Evolutionary conservation across 2,113 vertebrate genomes (phyloP).

Genomic region (Pachycephala philippinensis): DNA sequence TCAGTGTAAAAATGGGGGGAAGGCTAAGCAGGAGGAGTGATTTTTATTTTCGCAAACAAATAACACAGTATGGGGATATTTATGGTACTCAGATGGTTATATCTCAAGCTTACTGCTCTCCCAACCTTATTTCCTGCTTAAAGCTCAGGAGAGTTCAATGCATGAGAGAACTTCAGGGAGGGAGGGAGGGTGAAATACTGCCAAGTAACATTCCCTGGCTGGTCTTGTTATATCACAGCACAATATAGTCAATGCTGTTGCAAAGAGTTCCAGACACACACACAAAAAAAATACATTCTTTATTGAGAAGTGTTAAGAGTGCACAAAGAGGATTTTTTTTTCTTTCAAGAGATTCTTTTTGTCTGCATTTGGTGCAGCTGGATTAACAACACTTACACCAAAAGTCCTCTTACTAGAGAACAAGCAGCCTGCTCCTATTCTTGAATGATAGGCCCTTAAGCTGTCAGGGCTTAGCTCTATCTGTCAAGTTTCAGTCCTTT

Average conservation of each 20-base stretch:
- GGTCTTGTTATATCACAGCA: neutral
- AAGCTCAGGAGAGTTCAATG: neutral
- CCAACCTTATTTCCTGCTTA: slow-evolving; percentile 5
- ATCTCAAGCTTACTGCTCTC: slow-evolving; percentile 21
- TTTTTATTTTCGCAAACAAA: neutral
- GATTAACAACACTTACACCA: neutral
- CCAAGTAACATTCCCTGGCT: neutral
- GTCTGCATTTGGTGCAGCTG: neutral
- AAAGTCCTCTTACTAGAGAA: neutral
- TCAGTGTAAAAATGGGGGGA: neutral
- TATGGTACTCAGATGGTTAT: neutral
- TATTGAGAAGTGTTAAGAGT: neutral
- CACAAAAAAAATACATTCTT: neutral
- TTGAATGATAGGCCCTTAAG: neutral
- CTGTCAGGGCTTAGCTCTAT: neutral
- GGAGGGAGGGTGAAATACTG: neutral
- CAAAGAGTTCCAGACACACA: neutral
- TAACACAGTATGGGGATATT: neutral
- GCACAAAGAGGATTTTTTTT: neutral
- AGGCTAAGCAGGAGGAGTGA: neutral
- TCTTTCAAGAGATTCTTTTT: neutral
- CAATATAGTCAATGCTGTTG: neutral
- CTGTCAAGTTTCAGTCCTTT: neutral
- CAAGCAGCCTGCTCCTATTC: neutral
- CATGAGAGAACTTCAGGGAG: neutral